Percentiles rank a stretch among this genome's conserved stretches.
Evolutionary conservation across 2,113 vertebrate genomes (phyloP).

Genomic region (Misgurnus anguillicaudatus): DNA sequence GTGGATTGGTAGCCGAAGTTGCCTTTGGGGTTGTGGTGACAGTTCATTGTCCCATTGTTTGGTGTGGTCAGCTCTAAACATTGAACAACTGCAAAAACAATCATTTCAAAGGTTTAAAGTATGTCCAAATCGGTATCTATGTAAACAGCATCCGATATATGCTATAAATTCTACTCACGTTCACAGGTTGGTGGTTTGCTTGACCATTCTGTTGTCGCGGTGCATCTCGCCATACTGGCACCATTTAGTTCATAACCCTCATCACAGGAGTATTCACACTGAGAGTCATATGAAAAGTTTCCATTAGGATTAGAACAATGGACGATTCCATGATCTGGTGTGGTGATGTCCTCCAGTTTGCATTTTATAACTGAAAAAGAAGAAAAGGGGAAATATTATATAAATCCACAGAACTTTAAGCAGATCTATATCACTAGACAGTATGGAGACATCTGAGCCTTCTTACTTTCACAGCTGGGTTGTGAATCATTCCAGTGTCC

Average conservation of each 20-base stretch:
- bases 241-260: constrained; percentile 73
- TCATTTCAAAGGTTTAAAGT: not conserved
- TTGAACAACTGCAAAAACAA: constrained; percentile 60
- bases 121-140: not conserved
- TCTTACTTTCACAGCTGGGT: constrained; percentile 55
- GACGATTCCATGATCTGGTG: constrained; percentile 57
- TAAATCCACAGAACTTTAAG: too few relatives aligned
- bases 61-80: constrained; percentile 58
- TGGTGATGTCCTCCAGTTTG: constrained; percentile 43
- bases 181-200: constrained; percentile 72
- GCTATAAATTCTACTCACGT: constrained; percentile 66
- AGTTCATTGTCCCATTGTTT: constrained; percentile 51
- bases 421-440: too few relatives aligned
- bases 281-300: constrained; percentile 67
- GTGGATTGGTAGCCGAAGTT: constrained; percentile 63
- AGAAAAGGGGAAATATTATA: too few relatives aligned
- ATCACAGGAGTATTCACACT: constrained; percentile 75
- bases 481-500: constrained; percentile 65
- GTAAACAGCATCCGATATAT: not conserved
- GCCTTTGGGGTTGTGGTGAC: constrained; percentile 50
- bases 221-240: constrained; percentile 66
- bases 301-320: constrained; percentile 65
- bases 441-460: too few relatives aligned
- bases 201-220: constrained; percentile 69
- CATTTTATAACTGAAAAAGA: constrained; percentile 55